Evolutionary conservation across 1,140 invertebrate species (phyloP).

Genomic region (Drosophila obscura): DNA sequence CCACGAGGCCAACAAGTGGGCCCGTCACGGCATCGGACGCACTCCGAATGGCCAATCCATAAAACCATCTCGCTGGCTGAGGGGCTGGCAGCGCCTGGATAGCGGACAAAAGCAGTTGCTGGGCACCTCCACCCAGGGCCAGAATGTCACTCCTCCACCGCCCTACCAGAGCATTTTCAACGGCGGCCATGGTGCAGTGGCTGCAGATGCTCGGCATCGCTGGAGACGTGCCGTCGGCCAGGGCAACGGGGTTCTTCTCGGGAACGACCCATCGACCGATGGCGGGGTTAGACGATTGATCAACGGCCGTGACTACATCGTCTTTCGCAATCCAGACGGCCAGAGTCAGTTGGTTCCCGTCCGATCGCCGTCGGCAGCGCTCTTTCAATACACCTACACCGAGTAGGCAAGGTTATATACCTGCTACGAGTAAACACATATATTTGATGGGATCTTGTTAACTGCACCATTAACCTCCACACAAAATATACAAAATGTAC

Average conservation of each 20-base stretch:
- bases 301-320: conserved; percentile 91
- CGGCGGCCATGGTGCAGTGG: conserved; percentile 10
- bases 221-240: conserved; percentile 83
- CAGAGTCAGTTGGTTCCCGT: conserved; percentile 88
- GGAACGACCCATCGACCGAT: conserved; percentile 19
- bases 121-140: conserved; percentile 42
- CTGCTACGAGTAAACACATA: too few species aligned
- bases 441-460: too few species aligned
- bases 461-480: conserved; percentile 8
- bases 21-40: conserved; percentile 62
- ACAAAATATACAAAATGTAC: conserved; percentile 2
- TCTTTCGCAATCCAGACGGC: conserved; percentile 86
- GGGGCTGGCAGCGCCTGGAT: conserved; percentile 37
- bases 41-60: conserved; percentile 62
- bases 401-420: conserved; percentile 51
- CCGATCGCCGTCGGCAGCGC: conserved; percentile 88
- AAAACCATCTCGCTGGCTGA: conserved; percentile 64
- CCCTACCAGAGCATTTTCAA: conserved; percentile 84
- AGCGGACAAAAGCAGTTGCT: conserved; percentile 52
- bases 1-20: conserved; percentile 69
- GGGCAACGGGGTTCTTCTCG: conserved; percentile 48
- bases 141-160: conserved; percentile 84
- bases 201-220: conserved; percentile 22
- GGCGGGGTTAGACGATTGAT: conserved; percentile 85
- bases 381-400: conserved; percentile 87